phyloP scores from a whole-genome alignment of 2,888 invertebrate species.

The Drosophila rubida region DNA sequence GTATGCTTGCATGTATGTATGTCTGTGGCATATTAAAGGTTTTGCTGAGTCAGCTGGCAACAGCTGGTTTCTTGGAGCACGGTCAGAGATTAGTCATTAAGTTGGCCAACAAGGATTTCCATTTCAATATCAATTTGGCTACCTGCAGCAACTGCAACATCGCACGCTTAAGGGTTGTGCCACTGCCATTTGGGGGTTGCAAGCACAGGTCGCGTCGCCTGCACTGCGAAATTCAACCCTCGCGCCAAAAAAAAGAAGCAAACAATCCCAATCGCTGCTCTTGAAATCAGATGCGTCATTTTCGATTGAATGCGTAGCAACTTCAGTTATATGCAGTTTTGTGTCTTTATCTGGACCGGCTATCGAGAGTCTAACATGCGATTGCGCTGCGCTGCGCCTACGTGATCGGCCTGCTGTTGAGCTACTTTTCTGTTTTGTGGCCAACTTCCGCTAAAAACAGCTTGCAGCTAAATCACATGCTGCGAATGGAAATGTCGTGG shows the following conservation, averaged over 20 bases:
- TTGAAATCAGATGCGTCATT: conserved; percentile 54
- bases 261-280: conserved; percentile 6
- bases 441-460: conserved; percentile 59
- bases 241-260: conserved; percentile 63
- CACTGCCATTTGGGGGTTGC: conserved; percentile 45
- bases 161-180: conserved; percentile 49
- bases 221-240: conserved; percentile 66
- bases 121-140: conserved; percentile 34
- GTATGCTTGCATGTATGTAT: neutral
- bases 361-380: too few relatives aligned
- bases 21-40: conserved; percentile 20
- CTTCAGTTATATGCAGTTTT: conserved; percentile 29
- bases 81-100: conserved; percentile 25
- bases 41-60: conserved; percentile 47
- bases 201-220: conserved; percentile 50
- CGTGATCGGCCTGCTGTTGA: conserved; percentile 41
- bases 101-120: conserved; percentile 19
- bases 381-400: too few relatives aligned
- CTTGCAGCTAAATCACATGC: conserved; percentile 48
- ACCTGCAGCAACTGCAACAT: conserved; percentile 50
- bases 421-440: conserved; percentile 57
- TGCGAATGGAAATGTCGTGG: conserved; percentile 10
- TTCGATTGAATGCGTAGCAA: conserved; percentile 48
- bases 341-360: conserved; percentile 21
- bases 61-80: conserved; percentile 35